Evolutionary conservation across 2,113 vertebrate genomes (phyloP).

Genomic region (Quiscalus mexicanus): DNA sequence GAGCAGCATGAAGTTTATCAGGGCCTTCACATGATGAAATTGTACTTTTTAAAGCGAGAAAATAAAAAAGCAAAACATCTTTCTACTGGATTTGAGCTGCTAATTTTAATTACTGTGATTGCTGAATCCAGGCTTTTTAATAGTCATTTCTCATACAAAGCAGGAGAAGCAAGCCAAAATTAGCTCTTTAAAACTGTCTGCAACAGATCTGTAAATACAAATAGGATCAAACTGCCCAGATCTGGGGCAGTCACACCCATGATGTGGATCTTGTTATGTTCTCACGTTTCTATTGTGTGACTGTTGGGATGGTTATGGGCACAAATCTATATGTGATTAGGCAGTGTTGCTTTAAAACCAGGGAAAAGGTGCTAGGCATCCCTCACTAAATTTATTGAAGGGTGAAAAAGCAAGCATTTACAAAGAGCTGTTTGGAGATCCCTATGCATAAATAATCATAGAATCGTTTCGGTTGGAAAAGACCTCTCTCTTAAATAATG

Average conservation of each 20-base stretch:
- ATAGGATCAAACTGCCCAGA: background rate
- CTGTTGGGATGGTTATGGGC: background rate
- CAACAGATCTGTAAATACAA: background rate
- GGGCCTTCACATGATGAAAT: slow-evolving; percentile 25
- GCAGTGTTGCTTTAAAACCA: background rate
- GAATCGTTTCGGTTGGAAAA: background rate
- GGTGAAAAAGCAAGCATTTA: background rate
- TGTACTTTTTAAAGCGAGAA: slow-evolving; percentile 35
- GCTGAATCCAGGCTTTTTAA: background rate
- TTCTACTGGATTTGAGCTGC: background rate
- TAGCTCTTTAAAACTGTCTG: background rate
- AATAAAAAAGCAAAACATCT: background rate
- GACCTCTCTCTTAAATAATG: background rate
- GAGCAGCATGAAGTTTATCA: slow-evolving; percentile 43
- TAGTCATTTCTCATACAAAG: background rate
- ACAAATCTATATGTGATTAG: background rate
- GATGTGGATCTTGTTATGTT: background rate
- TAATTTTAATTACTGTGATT: background rate
- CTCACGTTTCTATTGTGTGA: background rate
- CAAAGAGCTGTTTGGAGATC: background rate
- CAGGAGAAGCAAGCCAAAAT: background rate
- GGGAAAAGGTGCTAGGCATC: background rate
- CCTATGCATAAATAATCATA: background rate
- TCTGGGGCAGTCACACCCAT: background rate
- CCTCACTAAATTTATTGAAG: background rate